phyloP scores from a whole-genome alignment of 2,888 invertebrate species.

The Polyploca ridens region DNA sequence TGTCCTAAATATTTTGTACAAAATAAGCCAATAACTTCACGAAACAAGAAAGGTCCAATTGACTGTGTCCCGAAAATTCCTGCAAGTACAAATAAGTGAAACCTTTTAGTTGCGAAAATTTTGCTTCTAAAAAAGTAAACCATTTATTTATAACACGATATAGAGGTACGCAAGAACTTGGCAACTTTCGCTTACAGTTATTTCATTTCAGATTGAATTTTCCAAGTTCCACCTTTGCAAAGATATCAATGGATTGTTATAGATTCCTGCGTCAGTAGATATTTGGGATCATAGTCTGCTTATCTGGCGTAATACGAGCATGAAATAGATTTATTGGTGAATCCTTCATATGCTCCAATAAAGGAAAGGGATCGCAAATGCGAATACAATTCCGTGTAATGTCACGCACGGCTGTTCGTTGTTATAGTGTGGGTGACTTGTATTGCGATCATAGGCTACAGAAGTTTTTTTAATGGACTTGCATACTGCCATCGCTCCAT shows the following conservation, averaged over 20 bases:
- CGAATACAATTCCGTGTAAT: background rate
- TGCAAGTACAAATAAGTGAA: background rate
- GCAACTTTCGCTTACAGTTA: background rate
- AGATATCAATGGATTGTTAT: background rate
- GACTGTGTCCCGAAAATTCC: background rate
- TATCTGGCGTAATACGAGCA: constrained; percentile 20
- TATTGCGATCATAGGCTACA: background rate
- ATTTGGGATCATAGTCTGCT: constrained; percentile 1
- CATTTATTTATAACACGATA: constrained; percentile 5
- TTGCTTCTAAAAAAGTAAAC: background rate
- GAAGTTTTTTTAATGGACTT: too few species aligned
- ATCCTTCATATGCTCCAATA: constrained; percentile 4
- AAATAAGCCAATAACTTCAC: too few species aligned
- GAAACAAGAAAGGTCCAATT: too few species aligned
- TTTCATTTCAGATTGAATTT: constrained; percentile 3
- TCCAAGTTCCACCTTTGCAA: background rate
- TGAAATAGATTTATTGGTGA: constrained; percentile 18
- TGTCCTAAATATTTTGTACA: too few species aligned
- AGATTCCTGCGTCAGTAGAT: constrained; percentile 3
- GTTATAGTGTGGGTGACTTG: background rate
- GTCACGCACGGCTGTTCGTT: background rate
- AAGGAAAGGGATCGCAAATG: background rate
- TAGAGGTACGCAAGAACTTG: background rate
- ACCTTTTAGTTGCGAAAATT: background rate
- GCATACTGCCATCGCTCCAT: too few species aligned